Evolutionary conservation across 2,113 vertebrate species (phyloP).

Genomic region (Bucco capensis): DNA sequence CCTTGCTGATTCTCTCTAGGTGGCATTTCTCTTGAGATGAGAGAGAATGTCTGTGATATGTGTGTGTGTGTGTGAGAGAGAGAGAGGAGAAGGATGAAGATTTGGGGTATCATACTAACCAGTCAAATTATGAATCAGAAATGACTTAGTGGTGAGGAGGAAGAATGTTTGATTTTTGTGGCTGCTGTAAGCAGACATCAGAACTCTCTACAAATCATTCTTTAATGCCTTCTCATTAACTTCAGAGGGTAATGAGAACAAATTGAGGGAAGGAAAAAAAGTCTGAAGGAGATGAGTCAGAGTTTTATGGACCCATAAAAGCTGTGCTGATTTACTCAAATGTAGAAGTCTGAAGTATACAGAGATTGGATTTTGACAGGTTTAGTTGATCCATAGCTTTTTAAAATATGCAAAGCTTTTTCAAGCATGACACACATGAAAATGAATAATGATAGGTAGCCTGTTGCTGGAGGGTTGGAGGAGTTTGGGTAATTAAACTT

Average conservation of each 20-base stretch:
- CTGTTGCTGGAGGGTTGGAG: slow-evolving; percentile 49
- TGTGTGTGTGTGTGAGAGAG: neutral
- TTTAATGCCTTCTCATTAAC: slow-evolving; percentile 71
- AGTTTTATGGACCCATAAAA: slow-evolving; percentile 78
- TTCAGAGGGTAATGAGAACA: slow-evolving; percentile 75
- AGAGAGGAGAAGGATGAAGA: neutral
- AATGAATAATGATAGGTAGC: slow-evolving; percentile 70
- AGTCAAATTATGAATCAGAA: neutral
- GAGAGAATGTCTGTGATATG: neutral
- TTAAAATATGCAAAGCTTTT: slow-evolving; percentile 77
- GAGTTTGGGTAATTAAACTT: slow-evolving; percentile 74
- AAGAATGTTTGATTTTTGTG: slow-evolving; percentile 28
- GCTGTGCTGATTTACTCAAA: slow-evolving; percentile 73
- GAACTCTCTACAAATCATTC: slow-evolving; percentile 68
- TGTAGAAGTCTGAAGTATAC: slow-evolving; percentile 56
- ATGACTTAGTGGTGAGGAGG: neutral
- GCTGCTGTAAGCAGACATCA: slow-evolving; percentile 37
- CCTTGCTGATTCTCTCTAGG: neutral
- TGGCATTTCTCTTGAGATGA: neutral
- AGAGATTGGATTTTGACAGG: slow-evolving; percentile 75
- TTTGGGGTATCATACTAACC: neutral
- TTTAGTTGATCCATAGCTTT: slow-evolving; percentile 75
- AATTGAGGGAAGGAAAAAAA: slow-evolving; percentile 73
- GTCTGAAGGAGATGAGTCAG: slow-evolving; percentile 72
- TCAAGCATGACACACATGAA: slow-evolving; percentile 70